Conservation (phyloP, 2,113 vertebrate species). For the Mobula hypostoma region DNA sequence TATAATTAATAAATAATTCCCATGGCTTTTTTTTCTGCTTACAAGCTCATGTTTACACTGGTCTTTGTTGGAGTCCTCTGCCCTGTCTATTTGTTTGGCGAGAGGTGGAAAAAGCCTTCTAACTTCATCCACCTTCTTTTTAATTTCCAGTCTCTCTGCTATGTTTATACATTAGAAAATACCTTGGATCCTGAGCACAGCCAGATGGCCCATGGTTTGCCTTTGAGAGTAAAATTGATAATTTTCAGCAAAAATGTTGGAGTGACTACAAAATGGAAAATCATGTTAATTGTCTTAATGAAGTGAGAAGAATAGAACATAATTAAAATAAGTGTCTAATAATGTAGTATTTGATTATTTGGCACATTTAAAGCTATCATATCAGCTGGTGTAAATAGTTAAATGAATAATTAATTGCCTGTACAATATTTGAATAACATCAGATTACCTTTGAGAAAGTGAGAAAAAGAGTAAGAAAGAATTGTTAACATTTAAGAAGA, state of each 20-base stretch:
- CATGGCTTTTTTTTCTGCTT: not conserved
- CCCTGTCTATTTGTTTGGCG: not conserved
- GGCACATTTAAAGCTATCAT: not conserved
- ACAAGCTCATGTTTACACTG: not conserved
- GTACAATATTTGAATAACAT: not conserved
- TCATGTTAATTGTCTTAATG: not conserved
- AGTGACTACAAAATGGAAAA: not conserved
- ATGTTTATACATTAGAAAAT: not conserved
- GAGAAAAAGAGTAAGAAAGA: not conserved
- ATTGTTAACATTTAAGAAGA: not conserved
- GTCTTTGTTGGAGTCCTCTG: not conserved
- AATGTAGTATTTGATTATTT: not conserved
- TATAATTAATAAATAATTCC: not conserved
- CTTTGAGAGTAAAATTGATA: not conserved
- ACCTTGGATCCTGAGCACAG: not conserved
- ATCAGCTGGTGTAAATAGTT: not conserved
- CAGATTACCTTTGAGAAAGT: not conserved
- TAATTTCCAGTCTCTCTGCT: not conserved
- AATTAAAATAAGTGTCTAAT: not conserved
- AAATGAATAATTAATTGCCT: not conserved
- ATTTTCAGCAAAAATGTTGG: slow-evolving; percentile 3
- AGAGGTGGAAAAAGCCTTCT: not conserved
- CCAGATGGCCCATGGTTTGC: not conserved
- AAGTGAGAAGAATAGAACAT: not conserved
- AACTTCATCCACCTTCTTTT: not conserved